Evolutionary conservation across 2,888 invertebrate species (phyloP), one percentile per base, ranked within the genome.

Genomic region (Dromius quadrimaculatus): DNA sequence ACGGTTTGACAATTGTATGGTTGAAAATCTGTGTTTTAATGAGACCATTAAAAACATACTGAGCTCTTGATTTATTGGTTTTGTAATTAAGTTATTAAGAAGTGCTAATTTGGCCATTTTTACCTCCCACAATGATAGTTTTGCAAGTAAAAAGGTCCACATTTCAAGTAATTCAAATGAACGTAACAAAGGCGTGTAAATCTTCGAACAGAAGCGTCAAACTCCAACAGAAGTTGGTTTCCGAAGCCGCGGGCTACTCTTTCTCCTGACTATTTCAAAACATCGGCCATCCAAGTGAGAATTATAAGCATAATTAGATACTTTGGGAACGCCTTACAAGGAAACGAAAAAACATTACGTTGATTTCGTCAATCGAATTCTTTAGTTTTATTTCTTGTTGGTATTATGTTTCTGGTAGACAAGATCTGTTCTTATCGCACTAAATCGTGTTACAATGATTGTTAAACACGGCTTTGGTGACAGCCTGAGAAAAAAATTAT

Each of bases 31-130:
- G 68, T 68, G 68, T 68, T 68, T 68, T 68, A 68, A 68, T 68
- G 68, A 68, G 68, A 68, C 68, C 68, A 68, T 68, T 68, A 68
- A 68, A 68, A 59, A 68, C 68, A 68, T 59, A 59, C 34, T 19
- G 68, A 59, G 68, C 43, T 68, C 13, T 59, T 45, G 34, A 68
- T 68, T 68, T 68, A 68, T 68, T 36, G 59, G 20, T 28, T 11
- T 15, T n/a, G 22, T 68, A 68, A 68, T 68, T 68, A 68, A 68
- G 68, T 68, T 68, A 59, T n/a, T n/a, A n/a, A n/a, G n/a, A n/a
- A n/a, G n/a, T n/a, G n/a, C n/a, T n/a, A n/a, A n/a, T n/a, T n/a
- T n/a, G n/a, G n/a, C n/a, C n/a, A n/a, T n/a, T n/a, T n/a, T n/a
- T n/a, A n/a, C n/a, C n/a, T n/a, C n/a, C n/a, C n/a, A n/a, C n/a